These are phyloP conservation scores for Pseudomyrmex flavicornis DNA, from an alignment of 1,140 invertebrate genomes.

Conservation along the genomic window DNA sequence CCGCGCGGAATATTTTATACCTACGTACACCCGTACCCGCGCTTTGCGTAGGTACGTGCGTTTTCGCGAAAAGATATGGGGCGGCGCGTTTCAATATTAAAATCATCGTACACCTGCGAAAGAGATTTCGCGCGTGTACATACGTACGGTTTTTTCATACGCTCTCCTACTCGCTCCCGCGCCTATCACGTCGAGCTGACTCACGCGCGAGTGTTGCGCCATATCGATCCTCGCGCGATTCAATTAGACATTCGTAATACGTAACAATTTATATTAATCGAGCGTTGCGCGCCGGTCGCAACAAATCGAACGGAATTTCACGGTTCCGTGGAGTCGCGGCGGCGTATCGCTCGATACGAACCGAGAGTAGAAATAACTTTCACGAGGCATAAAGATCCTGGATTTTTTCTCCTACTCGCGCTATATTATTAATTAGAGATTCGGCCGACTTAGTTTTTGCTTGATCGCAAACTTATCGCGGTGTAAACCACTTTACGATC, in stretches of 20 bases:
- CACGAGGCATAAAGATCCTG: conserved; percentile 40
- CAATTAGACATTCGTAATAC: conserved; percentile 73
- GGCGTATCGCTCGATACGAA: conserved; percentile 21
- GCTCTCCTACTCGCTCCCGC: background rate
- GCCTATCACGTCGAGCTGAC: conserved; percentile 49
- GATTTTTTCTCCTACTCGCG: background rate
- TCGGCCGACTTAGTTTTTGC: conserved; percentile 61
- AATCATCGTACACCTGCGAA: conserved; percentile 21
- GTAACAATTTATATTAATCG: conserved; percentile 75
- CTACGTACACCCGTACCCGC: background rate
- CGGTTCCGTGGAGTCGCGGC: conserved; percentile 60
- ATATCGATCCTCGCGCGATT: conserved; percentile 66
- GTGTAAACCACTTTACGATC: conserved; percentile 46
- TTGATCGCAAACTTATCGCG: conserved; percentile 53
- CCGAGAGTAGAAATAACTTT: conserved; percentile 61
- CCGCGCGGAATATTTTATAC: conserved; percentile 48
- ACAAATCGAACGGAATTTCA: conserved; percentile 72
- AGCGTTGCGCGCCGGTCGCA: conserved; percentile 67
- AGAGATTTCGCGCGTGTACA: conserved; percentile 23
- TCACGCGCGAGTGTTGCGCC: conserved; percentile 60
- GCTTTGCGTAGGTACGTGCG: background rate
- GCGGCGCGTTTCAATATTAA: conserved; percentile 50
- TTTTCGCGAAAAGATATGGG: conserved; percentile 14
- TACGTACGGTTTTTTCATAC: background rate
- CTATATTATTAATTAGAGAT: conserved; percentile 69